phyloP scores from a whole-genome alignment of 2,888 invertebrate species.

The Latrodectus hesperus region DNA sequence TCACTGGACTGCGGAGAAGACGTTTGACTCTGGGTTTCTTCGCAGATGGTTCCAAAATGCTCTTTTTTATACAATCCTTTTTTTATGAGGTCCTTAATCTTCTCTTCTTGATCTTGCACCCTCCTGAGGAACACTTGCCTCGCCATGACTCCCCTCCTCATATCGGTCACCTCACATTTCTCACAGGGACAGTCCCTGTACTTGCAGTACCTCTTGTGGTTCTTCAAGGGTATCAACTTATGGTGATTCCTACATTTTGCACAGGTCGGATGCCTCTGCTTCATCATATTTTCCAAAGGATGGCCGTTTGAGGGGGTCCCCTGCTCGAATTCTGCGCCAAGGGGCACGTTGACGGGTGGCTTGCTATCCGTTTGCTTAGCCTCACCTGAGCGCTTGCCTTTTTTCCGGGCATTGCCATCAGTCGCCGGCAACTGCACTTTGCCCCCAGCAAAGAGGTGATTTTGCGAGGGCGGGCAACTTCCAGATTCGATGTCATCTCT shows the following conservation, averaged over 20 bases:
- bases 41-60: not conserved
- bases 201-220: constrained; percentile 27
- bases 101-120: not conserved
- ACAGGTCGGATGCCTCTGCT: constrained; percentile 19
- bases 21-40: not conserved
- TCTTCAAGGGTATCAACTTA: not conserved
- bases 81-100: not conserved
- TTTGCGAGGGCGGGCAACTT: too few species aligned
- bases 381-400: not conserved
- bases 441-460: too few species aligned
- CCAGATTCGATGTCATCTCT: not conserved
- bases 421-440: too few species aligned
- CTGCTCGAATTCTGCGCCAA: not conserved
- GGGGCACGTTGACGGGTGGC: not conserved
- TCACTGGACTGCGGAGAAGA: not conserved
- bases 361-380: too few species aligned
- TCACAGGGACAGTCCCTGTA: not conserved
- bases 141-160: constrained; percentile 15
- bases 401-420: not conserved
- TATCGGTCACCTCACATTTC: not conserved
- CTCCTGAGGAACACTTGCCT: constrained; percentile 10
- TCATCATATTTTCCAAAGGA: not conserved
- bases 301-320: not conserved
- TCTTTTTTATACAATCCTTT: not conserved
- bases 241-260: constrained; percentile 43